phyloP scores from a whole-genome alignment of 2,113 vertebrate species.

The Solea solea region DNA sequence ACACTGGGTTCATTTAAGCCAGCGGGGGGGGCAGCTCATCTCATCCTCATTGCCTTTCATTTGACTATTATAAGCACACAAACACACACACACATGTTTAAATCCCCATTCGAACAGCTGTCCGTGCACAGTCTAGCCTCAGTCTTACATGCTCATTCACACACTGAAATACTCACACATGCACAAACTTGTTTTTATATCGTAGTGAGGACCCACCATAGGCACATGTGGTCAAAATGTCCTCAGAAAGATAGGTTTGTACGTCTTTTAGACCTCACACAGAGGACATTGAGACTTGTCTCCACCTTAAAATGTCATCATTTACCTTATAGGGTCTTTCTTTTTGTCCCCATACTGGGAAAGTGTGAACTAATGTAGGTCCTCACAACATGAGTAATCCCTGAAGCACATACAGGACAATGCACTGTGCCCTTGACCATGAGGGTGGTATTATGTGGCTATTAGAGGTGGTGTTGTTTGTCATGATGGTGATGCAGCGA shows the following conservation, averaged over 20 bases:
- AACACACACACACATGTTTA: background rate
- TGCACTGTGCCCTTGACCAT: slow-evolving; percentile 32
- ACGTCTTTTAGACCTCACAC: too few relatives aligned
- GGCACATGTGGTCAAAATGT: background rate
- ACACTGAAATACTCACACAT: background rate
- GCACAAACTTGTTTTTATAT: too few relatives aligned
- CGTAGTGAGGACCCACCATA: too few relatives aligned
- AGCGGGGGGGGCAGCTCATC: slow-evolving; percentile 27
- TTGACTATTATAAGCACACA: slow-evolving; percentile 23
- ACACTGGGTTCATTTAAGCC: slow-evolving; percentile 44
- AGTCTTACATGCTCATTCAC: background rate
- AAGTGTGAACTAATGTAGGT: too few relatives aligned
- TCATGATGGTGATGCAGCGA: slow-evolving; percentile 19
- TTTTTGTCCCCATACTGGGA: too few relatives aligned
- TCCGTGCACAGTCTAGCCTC: slow-evolving; percentile 6
- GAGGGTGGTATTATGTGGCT: slow-evolving; percentile 49
- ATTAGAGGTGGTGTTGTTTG: slow-evolving; percentile 56
- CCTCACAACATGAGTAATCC: too few relatives aligned
- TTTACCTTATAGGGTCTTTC: too few relatives aligned
- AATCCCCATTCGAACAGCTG: slow-evolving; percentile 43
- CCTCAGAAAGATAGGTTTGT: too few relatives aligned
- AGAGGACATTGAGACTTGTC: too few relatives aligned
- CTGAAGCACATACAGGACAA: background rate
- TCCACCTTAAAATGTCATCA: too few relatives aligned
- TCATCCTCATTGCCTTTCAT: slow-evolving; percentile 57